Conservation (phyloP, 2,797 vertebrate genomes). For the Loriculus beryllinus region DNA sequence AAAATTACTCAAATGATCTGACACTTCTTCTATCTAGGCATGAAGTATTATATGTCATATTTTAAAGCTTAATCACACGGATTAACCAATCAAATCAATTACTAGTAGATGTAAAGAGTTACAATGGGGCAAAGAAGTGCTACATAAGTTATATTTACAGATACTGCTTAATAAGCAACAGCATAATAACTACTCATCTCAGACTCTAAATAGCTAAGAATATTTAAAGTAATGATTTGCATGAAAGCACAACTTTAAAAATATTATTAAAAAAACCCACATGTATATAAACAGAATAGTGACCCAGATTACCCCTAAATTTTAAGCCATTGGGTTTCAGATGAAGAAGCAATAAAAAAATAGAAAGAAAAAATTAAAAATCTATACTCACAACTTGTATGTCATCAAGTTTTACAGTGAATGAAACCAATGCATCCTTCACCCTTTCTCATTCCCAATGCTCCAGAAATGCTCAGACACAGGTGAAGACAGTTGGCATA, state of each 20-base stretch:
- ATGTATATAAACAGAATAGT: not conserved
- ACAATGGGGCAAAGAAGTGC: not conserved
- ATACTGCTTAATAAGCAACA: not conserved
- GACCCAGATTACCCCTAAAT: not conserved
- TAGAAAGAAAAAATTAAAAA: too few relatives aligned
- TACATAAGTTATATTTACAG: not conserved
- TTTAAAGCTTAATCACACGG: not conserved
- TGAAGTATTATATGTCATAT: not conserved
- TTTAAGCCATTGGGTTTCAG: not conserved
- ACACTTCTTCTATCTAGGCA: not conserved
- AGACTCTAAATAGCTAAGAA: not conserved
- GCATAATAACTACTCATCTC: not conserved
- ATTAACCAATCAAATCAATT: not conserved
- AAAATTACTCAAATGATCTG: not conserved
- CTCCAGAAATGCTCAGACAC: not conserved
- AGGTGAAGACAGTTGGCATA: not conserved
- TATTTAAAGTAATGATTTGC: not conserved
- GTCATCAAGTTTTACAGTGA: not conserved
- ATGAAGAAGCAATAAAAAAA: not conserved
- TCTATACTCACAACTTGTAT: not conserved
- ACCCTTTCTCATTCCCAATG: not conserved
- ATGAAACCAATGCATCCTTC: not conserved
- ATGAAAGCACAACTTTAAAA: not conserved
- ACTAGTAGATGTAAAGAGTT: not conserved
- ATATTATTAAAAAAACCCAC: not conserved